Evolutionary conservation across 2,113 vertebrate genomes (phyloP).

Genomic region (Vulpes lagopus): DNA sequence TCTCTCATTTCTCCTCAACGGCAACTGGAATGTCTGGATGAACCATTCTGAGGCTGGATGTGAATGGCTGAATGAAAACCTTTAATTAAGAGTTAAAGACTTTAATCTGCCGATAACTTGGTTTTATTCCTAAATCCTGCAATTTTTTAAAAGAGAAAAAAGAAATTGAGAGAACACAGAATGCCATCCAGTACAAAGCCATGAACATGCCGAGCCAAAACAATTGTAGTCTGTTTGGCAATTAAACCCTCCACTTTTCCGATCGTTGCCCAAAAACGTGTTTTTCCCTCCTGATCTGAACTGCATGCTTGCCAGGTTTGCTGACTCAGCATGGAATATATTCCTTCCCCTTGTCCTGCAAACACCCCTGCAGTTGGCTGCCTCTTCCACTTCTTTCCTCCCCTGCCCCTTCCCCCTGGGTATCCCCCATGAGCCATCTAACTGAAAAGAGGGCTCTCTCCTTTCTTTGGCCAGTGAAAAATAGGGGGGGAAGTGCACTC

Average conservation of each 20-base stretch:
- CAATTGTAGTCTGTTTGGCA: slow-evolving; percentile 46
- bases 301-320: neutral
- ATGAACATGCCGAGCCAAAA: slow-evolving; percentile 45
- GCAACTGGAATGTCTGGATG: slow-evolving; percentile 50
- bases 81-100: slow-evolving; percentile 79
- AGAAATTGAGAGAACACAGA: slow-evolving; percentile 49
- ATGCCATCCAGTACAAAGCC: slow-evolving; percentile 48
- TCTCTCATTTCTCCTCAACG: slow-evolving; percentile 57
- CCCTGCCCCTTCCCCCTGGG: neutral
- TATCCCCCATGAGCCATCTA: neutral
- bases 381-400: neutral
- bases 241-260: slow-evolving; percentile 30
- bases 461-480: neutral
- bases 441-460: neutral
- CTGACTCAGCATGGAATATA: neutral
- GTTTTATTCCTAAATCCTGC: slow-evolving; percentile 73
- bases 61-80: slow-evolving; percentile 59
- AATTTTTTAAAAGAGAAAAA: slow-evolving; percentile 52
- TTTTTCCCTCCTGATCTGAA: slow-evolving; percentile 37
- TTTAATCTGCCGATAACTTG: slow-evolving; percentile 74
- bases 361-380: neutral
- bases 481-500: rapidly evolving
- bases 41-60: slow-evolving; percentile 57
- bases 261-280: neutral
- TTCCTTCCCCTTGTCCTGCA: neutral